Conservation (phyloP, 2,113 vertebrate genomes). For the Nothoprocta pentlandii region DNA sequence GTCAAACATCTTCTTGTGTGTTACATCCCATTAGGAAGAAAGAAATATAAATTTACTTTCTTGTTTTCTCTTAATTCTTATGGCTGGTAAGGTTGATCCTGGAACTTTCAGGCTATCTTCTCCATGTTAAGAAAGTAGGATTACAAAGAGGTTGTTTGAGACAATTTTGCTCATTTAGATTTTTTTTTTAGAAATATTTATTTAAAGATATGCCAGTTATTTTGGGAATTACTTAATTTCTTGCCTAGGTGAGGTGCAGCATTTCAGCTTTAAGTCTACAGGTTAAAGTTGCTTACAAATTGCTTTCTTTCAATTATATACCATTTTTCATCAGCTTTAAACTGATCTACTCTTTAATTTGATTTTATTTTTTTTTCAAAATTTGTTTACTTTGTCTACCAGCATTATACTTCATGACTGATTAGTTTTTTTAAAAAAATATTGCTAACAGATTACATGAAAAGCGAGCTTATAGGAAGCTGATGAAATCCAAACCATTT, state of each 20-base stretch:
- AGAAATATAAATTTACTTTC: not conserved
- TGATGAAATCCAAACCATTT: not conserved
- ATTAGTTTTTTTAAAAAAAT: not conserved
- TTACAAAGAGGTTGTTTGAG: not conserved
- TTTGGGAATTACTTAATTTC: not conserved
- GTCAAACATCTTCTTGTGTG: not conserved
- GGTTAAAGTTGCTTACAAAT: not conserved
- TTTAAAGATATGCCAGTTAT: not conserved
- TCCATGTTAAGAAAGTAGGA: not conserved
- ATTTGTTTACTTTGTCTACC: not conserved
- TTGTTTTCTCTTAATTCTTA: not conserved
- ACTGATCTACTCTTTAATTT: not conserved
- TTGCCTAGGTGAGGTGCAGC: not conserved
- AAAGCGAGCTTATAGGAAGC: not conserved
- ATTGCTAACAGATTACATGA: not conserved
- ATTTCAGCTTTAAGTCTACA: not conserved
- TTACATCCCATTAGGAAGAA: not conserved
- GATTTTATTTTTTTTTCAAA: not conserved
- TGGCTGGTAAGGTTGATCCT: not conserved
- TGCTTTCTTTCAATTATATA: not conserved
- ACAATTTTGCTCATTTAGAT: not conserved
- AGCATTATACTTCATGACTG: not conserved
- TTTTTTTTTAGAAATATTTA: too few species aligned
- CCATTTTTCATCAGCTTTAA: not conserved
- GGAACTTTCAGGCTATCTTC: not conserved